Evolutionary conservation across 1,140 invertebrate genomes (phyloP).

Genomic region (Rhizoglyphus robini): DNA sequence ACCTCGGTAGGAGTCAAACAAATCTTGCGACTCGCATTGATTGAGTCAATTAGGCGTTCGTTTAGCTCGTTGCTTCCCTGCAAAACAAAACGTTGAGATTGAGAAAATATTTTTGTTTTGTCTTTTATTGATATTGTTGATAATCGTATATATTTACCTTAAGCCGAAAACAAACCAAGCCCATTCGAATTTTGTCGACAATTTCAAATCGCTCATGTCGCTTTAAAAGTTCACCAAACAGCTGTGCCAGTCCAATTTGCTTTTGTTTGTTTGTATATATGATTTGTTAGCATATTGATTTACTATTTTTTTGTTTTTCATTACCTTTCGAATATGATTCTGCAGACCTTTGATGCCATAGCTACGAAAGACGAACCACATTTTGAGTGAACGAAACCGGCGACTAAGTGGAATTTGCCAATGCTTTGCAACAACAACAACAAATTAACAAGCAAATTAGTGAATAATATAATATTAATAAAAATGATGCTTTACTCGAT

Average conservation of each 20-base stretch:
- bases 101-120: slow-evolving; percentile 24
- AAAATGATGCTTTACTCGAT: slow-evolving; percentile 41
- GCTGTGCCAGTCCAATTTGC: slow-evolving; percentile 54
- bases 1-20: slow-evolving; percentile 65
- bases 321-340: slow-evolving; percentile 54
- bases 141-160: slow-evolving; percentile 46
- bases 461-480: slow-evolving; percentile 9
- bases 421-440: slow-evolving; percentile 46
- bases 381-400: slow-evolving; percentile 75
- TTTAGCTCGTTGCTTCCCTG: slow-evolving; percentile 57
- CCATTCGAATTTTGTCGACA: slow-evolving; percentile 52
- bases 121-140: not conserved
- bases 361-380: slow-evolving; percentile 80
- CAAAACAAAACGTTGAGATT: too few relatives aligned
- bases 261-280: slow-evolving; percentile 28
- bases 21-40: slow-evolving; percentile 62
- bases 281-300: too few relatives aligned
- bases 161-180: slow-evolving; percentile 72
- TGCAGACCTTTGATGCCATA: slow-evolving; percentile 63
- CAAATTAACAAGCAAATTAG: slow-evolving; percentile 6
- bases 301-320: too few relatives aligned
- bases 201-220: slow-evolving; percentile 65
- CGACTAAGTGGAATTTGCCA: slow-evolving; percentile 86
- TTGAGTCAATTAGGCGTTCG: slow-evolving; percentile 52
- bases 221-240: slow-evolving; percentile 55